phyloP scores from a whole-genome alignment of 2,113 vertebrate species.

The Pluvianellus socialis region DNA sequence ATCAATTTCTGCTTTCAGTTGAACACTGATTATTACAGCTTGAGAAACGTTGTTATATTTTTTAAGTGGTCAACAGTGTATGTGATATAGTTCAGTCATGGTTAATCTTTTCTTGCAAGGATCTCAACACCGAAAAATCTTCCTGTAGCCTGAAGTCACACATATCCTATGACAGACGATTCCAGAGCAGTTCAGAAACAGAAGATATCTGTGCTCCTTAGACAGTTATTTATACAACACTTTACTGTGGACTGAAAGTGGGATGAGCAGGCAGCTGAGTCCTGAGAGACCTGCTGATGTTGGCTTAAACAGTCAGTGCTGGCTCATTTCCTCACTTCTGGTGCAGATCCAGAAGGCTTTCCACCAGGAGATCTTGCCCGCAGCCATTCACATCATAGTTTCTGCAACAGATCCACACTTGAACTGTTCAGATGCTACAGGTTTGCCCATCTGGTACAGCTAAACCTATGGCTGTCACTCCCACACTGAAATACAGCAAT shows the following conservation, averaged over 20 bases:
- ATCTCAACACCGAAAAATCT: not conserved
- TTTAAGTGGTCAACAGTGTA: not conserved
- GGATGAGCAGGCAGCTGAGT: constrained; percentile 47
- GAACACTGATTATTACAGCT: not conserved
- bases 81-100: not conserved
- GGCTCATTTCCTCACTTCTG: constrained; percentile 55
- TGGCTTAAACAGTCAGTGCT: constrained; percentile 24
- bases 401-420: not conserved
- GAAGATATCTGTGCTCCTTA: not conserved
- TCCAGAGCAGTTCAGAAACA: not conserved
- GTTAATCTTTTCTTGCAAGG: not conserved
- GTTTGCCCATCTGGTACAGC: constrained; percentile 54
- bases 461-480: constrained; percentile 21
- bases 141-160: not conserved
- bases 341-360: constrained; percentile 62
- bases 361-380: constrained; percentile 48
- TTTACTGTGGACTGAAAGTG: not conserved
- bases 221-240: constrained; percentile 27
- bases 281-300: constrained; percentile 57
- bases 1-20: not conserved
- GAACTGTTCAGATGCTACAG: constrained; percentile 47
- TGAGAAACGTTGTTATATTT: not conserved
- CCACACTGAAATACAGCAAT: constrained; percentile 1
- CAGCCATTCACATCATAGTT: constrained; percentile 37
- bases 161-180: not conserved